These are phyloP conservation scores for Eidolon dupreanum DNA, from an alignment of 2,797 vertebrate genomes.

Conservation along the genomic window DNA sequence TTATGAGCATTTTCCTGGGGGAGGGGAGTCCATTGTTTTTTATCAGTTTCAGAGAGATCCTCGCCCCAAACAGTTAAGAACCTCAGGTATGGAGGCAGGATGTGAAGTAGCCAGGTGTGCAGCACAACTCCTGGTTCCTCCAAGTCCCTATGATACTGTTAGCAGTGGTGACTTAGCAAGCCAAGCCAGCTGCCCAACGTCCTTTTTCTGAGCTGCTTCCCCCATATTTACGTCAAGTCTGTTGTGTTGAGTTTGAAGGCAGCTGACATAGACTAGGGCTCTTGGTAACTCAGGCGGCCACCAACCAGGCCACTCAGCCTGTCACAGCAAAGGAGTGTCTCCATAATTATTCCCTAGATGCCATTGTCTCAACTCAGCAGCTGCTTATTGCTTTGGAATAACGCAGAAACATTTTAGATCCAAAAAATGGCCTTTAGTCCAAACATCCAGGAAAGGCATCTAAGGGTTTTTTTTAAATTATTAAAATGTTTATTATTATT, in stretches of 20 bases:
- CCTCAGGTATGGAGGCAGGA: neutral
- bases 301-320: neutral
- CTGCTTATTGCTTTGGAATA: neutral
- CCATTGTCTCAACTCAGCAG: neutral
- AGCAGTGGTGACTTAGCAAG: neutral
- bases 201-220: neutral
- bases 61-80: neutral
- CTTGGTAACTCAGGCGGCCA: neutral
- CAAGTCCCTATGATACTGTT: neutral
- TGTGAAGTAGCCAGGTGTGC: neutral
- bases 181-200: neutral
- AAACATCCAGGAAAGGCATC: neutral
- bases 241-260: neutral
- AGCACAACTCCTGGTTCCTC: neutral
- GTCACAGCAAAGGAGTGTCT: neutral
- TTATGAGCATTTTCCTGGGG: neutral
- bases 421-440: neutral
- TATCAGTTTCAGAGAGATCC: neutral
- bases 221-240: neutral
- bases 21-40: neutral
- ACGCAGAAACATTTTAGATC: neutral
- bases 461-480: neutral
- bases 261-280: neutral
- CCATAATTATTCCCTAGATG: neutral
- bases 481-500: slow-evolving; percentile 34